phyloP scores from a whole-genome alignment of 92 coral and sea anemone genomes.

The Metridium senile region DNA sequence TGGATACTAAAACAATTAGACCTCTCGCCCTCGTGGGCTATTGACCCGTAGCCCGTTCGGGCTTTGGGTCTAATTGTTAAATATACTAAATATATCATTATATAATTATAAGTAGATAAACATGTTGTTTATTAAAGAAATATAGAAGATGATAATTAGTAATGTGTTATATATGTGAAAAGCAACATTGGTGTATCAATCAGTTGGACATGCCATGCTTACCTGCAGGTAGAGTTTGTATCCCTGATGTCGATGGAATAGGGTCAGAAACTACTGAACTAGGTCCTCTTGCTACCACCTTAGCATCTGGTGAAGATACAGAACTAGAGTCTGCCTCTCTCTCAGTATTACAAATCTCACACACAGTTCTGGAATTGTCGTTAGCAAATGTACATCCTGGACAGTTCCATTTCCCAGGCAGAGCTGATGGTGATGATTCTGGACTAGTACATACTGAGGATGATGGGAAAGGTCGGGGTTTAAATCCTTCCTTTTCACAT shows the following conservation, averaged over 20 bases:
- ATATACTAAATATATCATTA: too few relatives aligned
- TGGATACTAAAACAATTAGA: too few relatives aligned
- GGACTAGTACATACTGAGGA: slow-evolving; percentile 79
- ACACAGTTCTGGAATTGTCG: slow-evolving; percentile 44
- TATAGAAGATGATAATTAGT: too few relatives aligned
- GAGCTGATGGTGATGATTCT: slow-evolving; percentile 41
- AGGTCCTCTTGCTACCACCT: slow-evolving; percentile 14
- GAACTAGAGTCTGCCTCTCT: slow-evolving; percentile 17
- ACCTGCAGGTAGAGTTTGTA: background rate
- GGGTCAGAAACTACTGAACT: background rate
- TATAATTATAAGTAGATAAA: too few relatives aligned
- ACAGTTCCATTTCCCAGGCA: slow-evolving; percentile 82
- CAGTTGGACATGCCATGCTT: background rate
- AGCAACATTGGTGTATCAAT: too few relatives aligned
- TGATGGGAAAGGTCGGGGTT: slow-evolving; percentile 93
- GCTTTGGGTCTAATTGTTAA: too few relatives aligned
- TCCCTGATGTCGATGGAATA: slow-evolving; percentile 1
- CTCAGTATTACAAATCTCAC: slow-evolving; percentile 71
- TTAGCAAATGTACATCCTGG: slow-evolving; percentile 79
- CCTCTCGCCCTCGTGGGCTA: too few relatives aligned
- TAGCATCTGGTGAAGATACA: background rate
- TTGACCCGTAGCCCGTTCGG: too few relatives aligned
- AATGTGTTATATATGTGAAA: too few relatives aligned
- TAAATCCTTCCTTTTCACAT: slow-evolving; percentile 90
- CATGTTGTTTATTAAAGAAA: too few relatives aligned